Evolutionary conservation across 2,113 vertebrate genomes (phyloP).

Genomic region (Rhea americana): DNA sequence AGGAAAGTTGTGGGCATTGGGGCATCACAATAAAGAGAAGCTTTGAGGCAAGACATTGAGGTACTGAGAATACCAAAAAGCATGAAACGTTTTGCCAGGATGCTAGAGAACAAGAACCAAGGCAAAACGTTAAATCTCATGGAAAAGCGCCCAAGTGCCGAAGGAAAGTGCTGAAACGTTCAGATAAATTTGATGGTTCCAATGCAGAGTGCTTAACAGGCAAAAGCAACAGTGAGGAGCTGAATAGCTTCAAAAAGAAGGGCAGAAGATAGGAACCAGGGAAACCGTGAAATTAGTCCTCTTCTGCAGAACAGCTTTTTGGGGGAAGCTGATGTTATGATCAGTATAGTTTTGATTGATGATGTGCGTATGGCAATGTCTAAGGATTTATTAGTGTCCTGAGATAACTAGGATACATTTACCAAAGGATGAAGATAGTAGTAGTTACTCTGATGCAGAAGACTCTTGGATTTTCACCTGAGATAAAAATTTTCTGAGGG

Average conservation of each 20-base stretch:
- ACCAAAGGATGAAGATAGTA: not conserved
- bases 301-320: not conserved
- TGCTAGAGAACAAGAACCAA: not conserved
- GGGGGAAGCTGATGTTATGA: not conserved
- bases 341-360: not conserved
- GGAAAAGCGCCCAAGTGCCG: not conserved
- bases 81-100: not conserved
- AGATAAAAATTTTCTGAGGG: not conserved
- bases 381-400: not conserved
- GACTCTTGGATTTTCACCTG: not conserved
- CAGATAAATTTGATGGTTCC: not conserved
- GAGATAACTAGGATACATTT: not conserved
- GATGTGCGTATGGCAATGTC: not conserved
- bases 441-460: not conserved
- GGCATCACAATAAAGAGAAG: not conserved
- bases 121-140: not conserved
- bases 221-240: not conserved
- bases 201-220: not conserved
- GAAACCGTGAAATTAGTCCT: not conserved
- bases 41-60: conserved; percentile 17
- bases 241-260: not conserved
- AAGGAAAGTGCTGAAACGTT: conserved; percentile 10
- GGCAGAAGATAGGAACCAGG: not conserved
- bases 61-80: not conserved
- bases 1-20: not conserved